Conservation (phyloP, 2,888 invertebrate species). For the Pristionchus exspectatus region DNA sequence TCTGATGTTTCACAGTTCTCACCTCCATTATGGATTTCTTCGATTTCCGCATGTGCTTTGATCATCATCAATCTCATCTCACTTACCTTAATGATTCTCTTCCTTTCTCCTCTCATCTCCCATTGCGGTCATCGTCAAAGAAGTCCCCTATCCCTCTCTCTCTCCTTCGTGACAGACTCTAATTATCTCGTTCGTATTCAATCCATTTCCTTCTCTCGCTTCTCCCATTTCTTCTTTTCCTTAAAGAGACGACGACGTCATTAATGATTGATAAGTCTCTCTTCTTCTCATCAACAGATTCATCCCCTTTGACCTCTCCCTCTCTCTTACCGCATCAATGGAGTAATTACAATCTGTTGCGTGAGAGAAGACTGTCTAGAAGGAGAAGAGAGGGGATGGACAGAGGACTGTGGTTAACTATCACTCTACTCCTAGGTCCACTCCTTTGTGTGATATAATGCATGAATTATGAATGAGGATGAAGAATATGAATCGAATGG, state of each 20-base stretch:
- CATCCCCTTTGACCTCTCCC: neutral
- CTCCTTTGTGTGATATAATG: neutral
- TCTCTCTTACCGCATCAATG: neutral
- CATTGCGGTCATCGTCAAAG: neutral
- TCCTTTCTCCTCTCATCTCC: neutral
- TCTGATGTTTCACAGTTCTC: neutral
- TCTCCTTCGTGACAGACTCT: slow-evolving; percentile 39
- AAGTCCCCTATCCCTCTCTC: neutral
- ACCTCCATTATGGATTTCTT: neutral
- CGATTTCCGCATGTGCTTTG: neutral
- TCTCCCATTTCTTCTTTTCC: slow-evolving; percentile 41
- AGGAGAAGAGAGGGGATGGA: neutral
- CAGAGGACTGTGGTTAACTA: neutral
- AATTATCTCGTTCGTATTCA: neutral
- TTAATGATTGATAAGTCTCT: slow-evolving; percentile 29
- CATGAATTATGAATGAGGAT: neutral
- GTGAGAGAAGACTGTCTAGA: slow-evolving; percentile 23
- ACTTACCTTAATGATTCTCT: slow-evolving; percentile 6
- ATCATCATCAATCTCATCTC: neutral
- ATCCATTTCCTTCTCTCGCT: slow-evolving; percentile 17
- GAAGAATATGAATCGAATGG: neutral
- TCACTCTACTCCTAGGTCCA: neutral
- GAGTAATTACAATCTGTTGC: slow-evolving; percentile 38
- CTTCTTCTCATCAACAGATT: slow-evolving; percentile 7
- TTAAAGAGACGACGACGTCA: slow-evolving; percentile 10